Percentiles rank a stretch among this genome's conserved stretches.
These are phyloP conservation scores for Camelus dromedarius DNA, from an alignment of 2,113 vertebrate genomes.

Conservation along the genomic window DNA sequence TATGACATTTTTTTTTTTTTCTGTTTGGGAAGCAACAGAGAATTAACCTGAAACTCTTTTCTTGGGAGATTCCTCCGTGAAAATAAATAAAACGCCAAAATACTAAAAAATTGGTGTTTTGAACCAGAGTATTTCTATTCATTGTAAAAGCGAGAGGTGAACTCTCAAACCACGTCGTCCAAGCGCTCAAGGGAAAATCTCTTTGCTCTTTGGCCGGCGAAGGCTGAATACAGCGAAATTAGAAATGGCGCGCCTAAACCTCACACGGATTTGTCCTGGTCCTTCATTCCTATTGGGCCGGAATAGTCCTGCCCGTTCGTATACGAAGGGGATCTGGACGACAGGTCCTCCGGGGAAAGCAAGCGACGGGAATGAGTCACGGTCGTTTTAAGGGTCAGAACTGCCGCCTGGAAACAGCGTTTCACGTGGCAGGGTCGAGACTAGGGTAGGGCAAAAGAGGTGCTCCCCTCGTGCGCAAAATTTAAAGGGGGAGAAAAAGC, in stretches of 20 bases:
- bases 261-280: not conserved
- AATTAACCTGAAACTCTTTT: slow-evolving; percentile 43
- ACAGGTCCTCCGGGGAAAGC: fast-evolving
- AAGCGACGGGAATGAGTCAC: not conserved
- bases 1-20: not conserved
- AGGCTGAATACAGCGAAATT: not conserved
- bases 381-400: not conserved
- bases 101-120: not conserved
- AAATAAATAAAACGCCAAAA: slow-evolving; percentile 33
- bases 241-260: not conserved
- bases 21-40: not conserved
- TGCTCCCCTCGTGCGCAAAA: not conserved
- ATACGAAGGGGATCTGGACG: not conserved
- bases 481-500: not conserved
- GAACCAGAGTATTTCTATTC: not conserved
- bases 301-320: not conserved
- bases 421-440: not conserved
- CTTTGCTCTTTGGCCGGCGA: not conserved
- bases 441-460: not conserved
- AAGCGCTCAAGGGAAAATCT: not conserved
- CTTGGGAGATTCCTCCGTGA: not conserved
- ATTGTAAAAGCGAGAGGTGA: not conserved
- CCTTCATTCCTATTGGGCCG: not conserved
- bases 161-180: not conserved
- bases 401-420: not conserved